Evolutionary conservation across 2,797 vertebrate species (phyloP).

Genomic region (Brachyalestes nurse): DNA sequence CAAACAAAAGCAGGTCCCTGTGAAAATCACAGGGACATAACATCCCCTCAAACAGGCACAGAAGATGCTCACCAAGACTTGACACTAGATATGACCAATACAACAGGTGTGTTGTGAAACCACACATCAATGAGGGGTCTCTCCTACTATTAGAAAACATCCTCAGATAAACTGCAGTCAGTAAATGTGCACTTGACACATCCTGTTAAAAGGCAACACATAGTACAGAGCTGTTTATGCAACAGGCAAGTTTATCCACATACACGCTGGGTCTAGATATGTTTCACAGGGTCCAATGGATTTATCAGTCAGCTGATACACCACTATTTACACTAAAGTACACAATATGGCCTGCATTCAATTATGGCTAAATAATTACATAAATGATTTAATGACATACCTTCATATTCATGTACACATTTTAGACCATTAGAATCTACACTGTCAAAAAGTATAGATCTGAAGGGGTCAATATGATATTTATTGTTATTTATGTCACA

Average conservation of each 20-base stretch:
- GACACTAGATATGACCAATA: conserved; percentile 15
- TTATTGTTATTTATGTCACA: no score
- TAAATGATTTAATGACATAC: no score
- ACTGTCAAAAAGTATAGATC: no score
- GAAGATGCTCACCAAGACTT: not conserved
- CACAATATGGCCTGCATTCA: no score
- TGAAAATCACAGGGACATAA: conserved; percentile 14
- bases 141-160: conserved; percentile 18
- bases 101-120: conserved; percentile 37
- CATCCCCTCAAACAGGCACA: no score
- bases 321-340: no score
- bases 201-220: not conserved
- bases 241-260: not conserved
- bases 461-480: no score
- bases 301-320: not conserved
- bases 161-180: not conserved
- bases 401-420: no score
- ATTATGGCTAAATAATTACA: no score
- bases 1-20: conserved; percentile 19
- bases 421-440: no score
- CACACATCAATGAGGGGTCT: conserved; percentile 17
- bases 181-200: conserved; percentile 8
- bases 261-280: not conserved
- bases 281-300: not conserved
- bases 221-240: not conserved